Base-by-base conservation (phyloP, 2,797 vertebrate species). In the Fundulus diaphanus region DNA sequence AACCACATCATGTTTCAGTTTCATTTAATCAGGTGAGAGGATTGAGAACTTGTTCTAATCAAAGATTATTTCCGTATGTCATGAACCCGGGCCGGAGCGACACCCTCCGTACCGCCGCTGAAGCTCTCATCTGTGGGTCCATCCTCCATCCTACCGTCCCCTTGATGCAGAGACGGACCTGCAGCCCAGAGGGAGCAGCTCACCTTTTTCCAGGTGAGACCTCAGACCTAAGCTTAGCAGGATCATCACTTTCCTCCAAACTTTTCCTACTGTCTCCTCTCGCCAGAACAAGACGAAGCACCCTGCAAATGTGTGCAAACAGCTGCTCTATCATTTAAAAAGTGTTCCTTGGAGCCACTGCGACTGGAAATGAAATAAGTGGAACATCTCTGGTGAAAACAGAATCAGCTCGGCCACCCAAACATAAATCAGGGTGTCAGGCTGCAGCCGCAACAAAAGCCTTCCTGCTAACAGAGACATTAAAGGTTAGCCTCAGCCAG, bases 341-440 rank as follows among this genome's bases (percentile, higher is more conserved):
- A 5, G 24, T 22, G 44, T 33, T 12, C 16, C 9, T 22, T 8
- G 20, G 44, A 69, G 3, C 51, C 33, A n/a, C 20, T 6, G 35
- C 49, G 7, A 42, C 29, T 35, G 31, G 29, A 51, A 73, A 40
- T 27, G 15, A 49, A n/a, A 27, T 65, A 49, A 37, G n/a, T 35
- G 29, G 42, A 73, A 16, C 27, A 59, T 29, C 16, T 15, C 5
- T 31, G 49, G 70, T 57, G 70, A 31, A 72, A 57, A 46, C 70
- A 48, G 71, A 48, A 35, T 33, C 22, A n/a, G 29, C 31, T 33
- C 20, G 42, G 9, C 71, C 71, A 42, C 31, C 15, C 24, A 20
- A 12, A 37, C 72, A 73, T 73, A 52, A 44, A 72, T 27, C 57
- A 70, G 24, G 3, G 46, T n/a, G 49, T 42, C n/a, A 70, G 22